Evolutionary conservation across 2,888 invertebrate species (phyloP).

Genomic region (Autographa gamma): DNA sequence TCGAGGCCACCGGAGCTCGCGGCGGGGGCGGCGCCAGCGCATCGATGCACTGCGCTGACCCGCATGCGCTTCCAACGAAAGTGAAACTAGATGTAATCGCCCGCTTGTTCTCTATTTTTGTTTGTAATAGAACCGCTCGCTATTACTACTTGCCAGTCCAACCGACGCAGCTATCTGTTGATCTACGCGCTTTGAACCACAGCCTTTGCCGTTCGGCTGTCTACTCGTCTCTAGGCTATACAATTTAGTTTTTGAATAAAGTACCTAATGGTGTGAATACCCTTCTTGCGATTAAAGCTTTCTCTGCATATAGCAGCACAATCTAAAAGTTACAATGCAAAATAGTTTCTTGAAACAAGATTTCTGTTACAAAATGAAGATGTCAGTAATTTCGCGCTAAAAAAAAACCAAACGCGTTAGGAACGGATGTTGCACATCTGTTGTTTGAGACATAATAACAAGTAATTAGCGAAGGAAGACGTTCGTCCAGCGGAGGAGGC

Average conservation of each 20-base stretch:
- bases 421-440: slow-evolving; percentile 88
- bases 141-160: slow-evolving; percentile 39
- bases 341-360: slow-evolving; percentile 19
- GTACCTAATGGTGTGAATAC: neutral
- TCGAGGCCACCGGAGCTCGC: slow-evolving; percentile 57
- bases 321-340: neutral
- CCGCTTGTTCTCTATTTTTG: slow-evolving; percentile 72
- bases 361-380: slow-evolving; percentile 22
- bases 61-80: slow-evolving; percentile 77
- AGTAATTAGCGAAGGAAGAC: slow-evolving; percentile 84
- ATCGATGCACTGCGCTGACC: slow-evolving; percentile 74
- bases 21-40: slow-evolving; percentile 59
- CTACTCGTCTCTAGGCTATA: neutral
- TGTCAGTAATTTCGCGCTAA: slow-evolving; percentile 47
- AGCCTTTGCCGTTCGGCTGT: slow-evolving; percentile 7
- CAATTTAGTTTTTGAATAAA: neutral
- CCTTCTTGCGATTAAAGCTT: slow-evolving; percentile 18
- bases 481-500: slow-evolving; percentile 65
- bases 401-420: slow-evolving; percentile 65
- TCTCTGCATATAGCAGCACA: neutral
- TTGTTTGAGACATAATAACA: slow-evolving; percentile 84
- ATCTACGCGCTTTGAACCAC: slow-evolving; percentile 46
- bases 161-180: slow-evolving; percentile 51
- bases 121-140: slow-evolving; percentile 60
- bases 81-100: slow-evolving; percentile 80